These are phyloP conservation scores for Baryphthengus martii DNA, from an alignment of 2,113 vertebrate species.

Conservation along the genomic window DNA sequence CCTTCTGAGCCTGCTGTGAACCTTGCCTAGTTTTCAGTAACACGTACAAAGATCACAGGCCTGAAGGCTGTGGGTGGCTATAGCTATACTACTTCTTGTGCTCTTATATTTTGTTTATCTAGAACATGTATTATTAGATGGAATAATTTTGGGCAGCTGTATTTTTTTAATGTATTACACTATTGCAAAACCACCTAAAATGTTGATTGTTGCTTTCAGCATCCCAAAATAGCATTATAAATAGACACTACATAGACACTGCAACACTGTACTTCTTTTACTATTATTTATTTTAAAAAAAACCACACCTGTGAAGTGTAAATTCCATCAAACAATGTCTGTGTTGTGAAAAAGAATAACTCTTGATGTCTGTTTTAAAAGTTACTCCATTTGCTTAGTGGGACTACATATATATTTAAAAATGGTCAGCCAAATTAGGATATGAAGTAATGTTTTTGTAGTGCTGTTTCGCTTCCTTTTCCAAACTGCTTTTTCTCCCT, in stretches of 20 bases:
- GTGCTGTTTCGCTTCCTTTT: neutral
- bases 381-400: neutral
- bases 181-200: neutral
- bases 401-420: neutral
- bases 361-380: neutral
- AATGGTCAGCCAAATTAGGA: neutral
- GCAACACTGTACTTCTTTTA: neutral
- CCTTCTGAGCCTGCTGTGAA: neutral
- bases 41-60: fast-evolving
- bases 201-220: neutral
- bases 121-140: neutral
- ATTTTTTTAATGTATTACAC: neutral
- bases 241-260: neutral
- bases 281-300: neutral
- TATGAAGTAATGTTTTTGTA: neutral
- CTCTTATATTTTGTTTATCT: neutral
- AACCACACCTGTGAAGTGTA: neutral
- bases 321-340: neutral
- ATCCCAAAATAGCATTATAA: neutral
- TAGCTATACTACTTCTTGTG: neutral
- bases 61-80: neutral
- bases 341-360: neutral
- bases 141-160: neutral
- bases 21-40: neutral
- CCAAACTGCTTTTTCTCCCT: neutral